These are phyloP conservation scores for Ctenoplectra terminalis DNA, from an alignment of 1,140 invertebrate genomes.

Conservation along the genomic window DNA sequence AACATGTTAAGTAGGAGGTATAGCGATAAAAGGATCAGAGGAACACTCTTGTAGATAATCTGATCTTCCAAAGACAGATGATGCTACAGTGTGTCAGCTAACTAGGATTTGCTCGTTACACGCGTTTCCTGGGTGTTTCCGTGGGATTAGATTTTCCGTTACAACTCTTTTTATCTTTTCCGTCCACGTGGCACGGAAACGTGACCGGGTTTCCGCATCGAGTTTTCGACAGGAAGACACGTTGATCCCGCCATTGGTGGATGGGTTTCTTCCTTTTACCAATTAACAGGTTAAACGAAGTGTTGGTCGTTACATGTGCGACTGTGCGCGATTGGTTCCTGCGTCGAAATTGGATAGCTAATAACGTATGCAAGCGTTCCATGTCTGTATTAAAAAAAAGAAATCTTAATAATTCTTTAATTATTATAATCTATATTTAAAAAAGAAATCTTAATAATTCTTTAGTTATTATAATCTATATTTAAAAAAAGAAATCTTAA, in stretches of 20 bases:
- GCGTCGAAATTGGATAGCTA: background rate
- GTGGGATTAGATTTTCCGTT: conserved; percentile 52
- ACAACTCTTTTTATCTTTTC: conserved; percentile 53
- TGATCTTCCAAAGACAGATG: background rate
- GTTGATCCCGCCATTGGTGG: conserved; percentile 2
- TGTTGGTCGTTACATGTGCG: background rate
- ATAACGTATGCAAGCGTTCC: background rate
- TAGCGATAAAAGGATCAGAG: background rate
- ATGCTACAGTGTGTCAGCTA: background rate
- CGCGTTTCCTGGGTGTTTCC: conserved; percentile 60
- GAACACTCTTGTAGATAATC: background rate
- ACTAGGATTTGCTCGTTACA: conserved; percentile 6
- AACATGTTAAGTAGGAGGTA: background rate
- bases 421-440: too few species aligned
- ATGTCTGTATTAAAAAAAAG: too few species aligned
- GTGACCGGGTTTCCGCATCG: conserved; percentile 51
- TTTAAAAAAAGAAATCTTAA: too few species aligned
- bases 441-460: too few species aligned
- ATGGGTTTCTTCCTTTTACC: conserved; percentile 26
- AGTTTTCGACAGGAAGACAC: conserved; percentile 34
- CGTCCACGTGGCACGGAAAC: conserved; percentile 53
- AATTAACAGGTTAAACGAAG: background rate
- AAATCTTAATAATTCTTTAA: too few species aligned
- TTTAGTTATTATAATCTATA: too few species aligned
- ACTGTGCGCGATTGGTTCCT: background rate